Conservation (phyloP, 2,797 vertebrate genomes). For the Macropodus opercularis region DNA sequence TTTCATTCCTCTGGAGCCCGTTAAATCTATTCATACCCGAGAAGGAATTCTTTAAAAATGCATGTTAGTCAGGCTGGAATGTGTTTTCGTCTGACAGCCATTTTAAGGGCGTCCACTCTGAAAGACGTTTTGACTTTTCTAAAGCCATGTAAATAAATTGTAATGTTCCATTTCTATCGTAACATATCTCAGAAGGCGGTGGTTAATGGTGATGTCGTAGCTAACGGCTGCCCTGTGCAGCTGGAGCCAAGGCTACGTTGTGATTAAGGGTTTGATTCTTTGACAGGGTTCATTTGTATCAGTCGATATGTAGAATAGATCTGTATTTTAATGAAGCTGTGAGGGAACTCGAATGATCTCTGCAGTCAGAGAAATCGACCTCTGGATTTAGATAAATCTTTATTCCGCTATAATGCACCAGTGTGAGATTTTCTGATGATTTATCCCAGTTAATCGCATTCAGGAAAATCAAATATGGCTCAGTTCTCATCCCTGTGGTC, state of each 20-base stretch:
- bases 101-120: not conserved
- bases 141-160: slow-evolving; percentile 26
- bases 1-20: slow-evolving; percentile 17
- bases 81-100: slow-evolving; percentile 15
- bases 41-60: slow-evolving; percentile 21
- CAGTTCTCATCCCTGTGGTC: slow-evolving; percentile 20
- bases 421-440: slow-evolving; percentile 50
- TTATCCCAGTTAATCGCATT: slow-evolving; percentile 42
- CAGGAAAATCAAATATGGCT: slow-evolving; percentile 15
- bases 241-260: slow-evolving; percentile 27
- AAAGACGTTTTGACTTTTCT: slow-evolving; percentile 28
- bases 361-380: slow-evolving; percentile 50
- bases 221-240: not conserved
- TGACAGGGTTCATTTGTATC: slow-evolving; percentile 62
- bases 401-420: slow-evolving; percentile 35
- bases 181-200: slow-evolving; percentile 15
- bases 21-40: slow-evolving; percentile 23
- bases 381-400: slow-evolving; percentile 56
- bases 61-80: not conserved
- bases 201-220: slow-evolving; percentile 19
- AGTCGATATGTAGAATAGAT: slow-evolving; percentile 60
- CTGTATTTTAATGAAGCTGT: slow-evolving; percentile 68
- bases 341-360: slow-evolving; percentile 50
- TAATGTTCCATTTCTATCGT: slow-evolving; percentile 17
- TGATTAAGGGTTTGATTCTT: slow-evolving; percentile 71